Base-by-base conservation (phyloP, 2,888 invertebrate species). In the Galeopsomyia nigrocyanea region DNA sequence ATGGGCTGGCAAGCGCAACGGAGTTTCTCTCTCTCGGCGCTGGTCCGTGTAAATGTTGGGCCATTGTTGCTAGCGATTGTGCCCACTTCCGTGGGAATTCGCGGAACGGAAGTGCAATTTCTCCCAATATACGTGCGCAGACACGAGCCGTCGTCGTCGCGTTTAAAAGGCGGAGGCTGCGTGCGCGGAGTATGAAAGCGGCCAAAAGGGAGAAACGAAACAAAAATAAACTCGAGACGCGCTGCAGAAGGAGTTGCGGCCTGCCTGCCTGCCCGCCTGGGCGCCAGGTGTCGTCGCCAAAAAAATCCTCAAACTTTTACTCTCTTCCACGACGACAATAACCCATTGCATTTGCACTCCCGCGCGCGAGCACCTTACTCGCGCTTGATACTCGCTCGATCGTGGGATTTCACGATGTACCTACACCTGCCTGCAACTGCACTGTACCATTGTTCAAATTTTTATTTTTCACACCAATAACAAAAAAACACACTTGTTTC, bases 41-140 rank as follows among this genome's bases (percentile, higher is more conserved):
- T 31, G 31, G 31, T 31, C 31, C 31, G 31, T 31, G 31, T 31
- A 31, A 31, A 31, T 31, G 31, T 39, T 39, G 7, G 39, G 7
- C 39, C 39, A 39, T 39, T 39, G 39, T 39, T 10, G 39, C 39
- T 10, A 76, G 76, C 81, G 82, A 82, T 83, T 84, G 83, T 84
- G 78, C 78, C 79, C 77, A 83, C 82, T 85, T 84, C 84, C 85
- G 85, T 85, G 85, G 85, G 85, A 85, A 86, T 85, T 83, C 79
- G 80, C 81, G 78, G 80, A 85, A 82, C 84, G 85, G 85, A 85
- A 85, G 84, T 85, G 84, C 85, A 84, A 82, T 82, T 83, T 82
- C 78, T 80, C 79, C 77, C 80, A 77, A 77, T 79, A 78, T 47
- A 55, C n/a, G 9, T 7, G 53, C 39, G 39, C 39, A 7, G 7